These are phyloP conservation scores for Micromussa lordhowensis DNA, from an alignment of 92 coral and sea anemone genomes.

Conservation along the genomic window DNA sequence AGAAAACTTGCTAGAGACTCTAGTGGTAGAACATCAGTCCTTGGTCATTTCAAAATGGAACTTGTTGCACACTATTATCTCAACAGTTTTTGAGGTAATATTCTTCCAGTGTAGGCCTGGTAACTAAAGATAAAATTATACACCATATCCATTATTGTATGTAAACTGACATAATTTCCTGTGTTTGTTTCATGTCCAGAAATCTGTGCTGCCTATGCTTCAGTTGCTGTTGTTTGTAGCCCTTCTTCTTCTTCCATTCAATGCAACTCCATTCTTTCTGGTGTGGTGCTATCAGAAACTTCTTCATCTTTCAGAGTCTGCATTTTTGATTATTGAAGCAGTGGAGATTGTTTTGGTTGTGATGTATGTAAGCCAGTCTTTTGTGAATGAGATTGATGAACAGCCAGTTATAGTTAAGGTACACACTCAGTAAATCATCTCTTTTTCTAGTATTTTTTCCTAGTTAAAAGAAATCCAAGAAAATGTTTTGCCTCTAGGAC, in stretches of 20 bases:
- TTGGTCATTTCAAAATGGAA: background rate
- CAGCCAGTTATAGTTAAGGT: slow-evolving; percentile 79
- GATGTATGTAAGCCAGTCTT: slow-evolving; percentile 75
- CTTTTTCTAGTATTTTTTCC: no score
- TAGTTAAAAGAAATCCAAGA: background rate
- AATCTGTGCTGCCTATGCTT: slow-evolving; percentile 79
- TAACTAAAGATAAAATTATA: background rate
- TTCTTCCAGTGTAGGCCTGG: background rate
- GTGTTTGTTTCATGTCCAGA: slow-evolving; percentile 46
- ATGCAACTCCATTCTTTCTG: slow-evolving; percentile 67
- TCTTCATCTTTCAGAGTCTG: slow-evolving; percentile 67
- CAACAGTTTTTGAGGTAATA: background rate
- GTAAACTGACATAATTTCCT: background rate
- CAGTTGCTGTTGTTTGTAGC: slow-evolving; percentile 67
- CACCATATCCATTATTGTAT: background rate
- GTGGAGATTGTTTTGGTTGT: slow-evolving; percentile 66
- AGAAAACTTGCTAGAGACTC: background rate
- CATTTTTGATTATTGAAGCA: slow-evolving; percentile 77
- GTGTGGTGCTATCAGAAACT: slow-evolving; percentile 84
- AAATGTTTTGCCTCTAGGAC: background rate
- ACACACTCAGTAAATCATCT: background rate
- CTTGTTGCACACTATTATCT: background rate
- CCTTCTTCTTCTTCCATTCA: slow-evolving; percentile 79
- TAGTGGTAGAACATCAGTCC: background rate
- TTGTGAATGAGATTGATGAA: slow-evolving; percentile 82